Evolutionary conservation across 2,888 invertebrate species (phyloP), one percentile per base, ranked within the genome.

Genomic region (Scelioninae gen. 1): DNA sequence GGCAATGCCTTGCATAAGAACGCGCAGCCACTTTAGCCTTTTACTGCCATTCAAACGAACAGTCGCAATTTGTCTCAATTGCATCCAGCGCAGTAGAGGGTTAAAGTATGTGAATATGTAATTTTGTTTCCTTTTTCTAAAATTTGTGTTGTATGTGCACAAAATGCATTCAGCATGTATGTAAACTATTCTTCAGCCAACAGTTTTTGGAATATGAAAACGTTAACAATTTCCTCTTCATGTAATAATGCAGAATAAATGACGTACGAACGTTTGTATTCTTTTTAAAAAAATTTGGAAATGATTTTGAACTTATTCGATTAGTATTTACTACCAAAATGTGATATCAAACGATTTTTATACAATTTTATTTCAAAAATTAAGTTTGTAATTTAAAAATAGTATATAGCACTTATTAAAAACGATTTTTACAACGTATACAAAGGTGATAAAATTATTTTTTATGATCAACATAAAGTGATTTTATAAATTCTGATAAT

Each of bases 1-100:
- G 88, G 88, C 89, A 89, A 90, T 89, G 90, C 88, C 89, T 89
- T 87, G 87, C 88, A 88, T 86, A 87, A 83, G 82, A 90, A 85
- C 87, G 88, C 82, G 87, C 87, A 88, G 88, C 89, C 89, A 88
- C 87, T 66, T 82, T 77, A 82, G 43, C 74, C 66, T 66, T 77
- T 78, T 60, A 77, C 72, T 77, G 71, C 69, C 23, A 34, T 49
- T 58, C 15, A 49, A 43, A 72, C 63, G 51, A 55, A 76, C 79
- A 80, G 62, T 0, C n/a, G 23, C 23, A 23, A 16, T 53, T 45
- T 56, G 13, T 23, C 23, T 55, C 11, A 55, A 45, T 55, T 43
- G 0, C 29, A 45, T 43, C 16, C 29, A 38, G 5, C 8, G 56
- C 77, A 78, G 63, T 82, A 69, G 75, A 16, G 69, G 65, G 68